Evolutionary conservation across 2,113 vertebrate species (phyloP).

Genomic region (Calonectris borealis): DNA sequence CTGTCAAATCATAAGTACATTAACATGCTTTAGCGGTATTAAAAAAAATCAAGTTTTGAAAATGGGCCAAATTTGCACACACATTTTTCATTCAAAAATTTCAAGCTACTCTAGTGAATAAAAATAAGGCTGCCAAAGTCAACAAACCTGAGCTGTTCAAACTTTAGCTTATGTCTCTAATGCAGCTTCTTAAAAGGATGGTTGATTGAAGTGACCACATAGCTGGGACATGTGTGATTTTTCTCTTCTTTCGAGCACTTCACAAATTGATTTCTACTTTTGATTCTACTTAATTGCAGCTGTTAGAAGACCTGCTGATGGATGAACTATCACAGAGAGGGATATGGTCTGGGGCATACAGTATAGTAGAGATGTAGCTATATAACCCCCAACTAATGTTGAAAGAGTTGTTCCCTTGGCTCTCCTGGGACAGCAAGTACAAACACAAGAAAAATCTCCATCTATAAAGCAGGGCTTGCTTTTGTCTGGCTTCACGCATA

Average conservation of each 20-base stretch:
- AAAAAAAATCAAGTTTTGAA: not conserved
- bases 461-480: not conserved
- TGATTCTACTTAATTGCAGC: not conserved
- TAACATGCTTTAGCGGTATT: not conserved
- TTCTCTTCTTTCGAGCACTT: not conserved
- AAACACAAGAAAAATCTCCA: not conserved
- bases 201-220: not conserved
- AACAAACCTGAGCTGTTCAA: not conserved
- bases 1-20: not conserved
- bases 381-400: not conserved
- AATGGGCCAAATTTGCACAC: not conserved
- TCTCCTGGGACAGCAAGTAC: not conserved
- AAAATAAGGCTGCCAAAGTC: not conserved
- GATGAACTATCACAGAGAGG: not conserved
- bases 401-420: not conserved
- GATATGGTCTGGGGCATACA: not conserved
- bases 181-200: not conserved
- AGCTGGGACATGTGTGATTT: not conserved
- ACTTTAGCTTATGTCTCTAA: not conserved
- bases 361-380: not conserved
- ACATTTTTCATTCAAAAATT: not conserved
- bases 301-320: not conserved
- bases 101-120: not conserved
- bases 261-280: conserved; percentile 1
- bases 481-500: not conserved